Evolutionary conservation across 2,797 vertebrate species (phyloP).

Genomic region (Lacerta agilis): DNA sequence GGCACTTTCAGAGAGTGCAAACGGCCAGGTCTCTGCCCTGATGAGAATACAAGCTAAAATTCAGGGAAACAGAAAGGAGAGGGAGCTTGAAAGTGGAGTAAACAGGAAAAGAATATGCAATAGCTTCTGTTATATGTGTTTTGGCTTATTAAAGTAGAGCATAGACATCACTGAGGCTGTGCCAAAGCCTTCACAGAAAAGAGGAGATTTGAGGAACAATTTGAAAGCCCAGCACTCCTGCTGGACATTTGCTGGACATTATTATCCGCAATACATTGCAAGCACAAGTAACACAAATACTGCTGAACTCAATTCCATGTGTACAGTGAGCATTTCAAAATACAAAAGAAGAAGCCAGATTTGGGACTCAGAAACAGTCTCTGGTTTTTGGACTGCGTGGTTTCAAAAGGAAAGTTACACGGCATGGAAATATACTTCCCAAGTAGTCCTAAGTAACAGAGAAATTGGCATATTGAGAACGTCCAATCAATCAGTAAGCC

Average conservation of each 20-base stretch:
- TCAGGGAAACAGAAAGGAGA: neutral
- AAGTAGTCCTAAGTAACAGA: fast-evolving
- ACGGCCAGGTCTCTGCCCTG: neutral
- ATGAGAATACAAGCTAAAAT: neutral
- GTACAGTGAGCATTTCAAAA: neutral
- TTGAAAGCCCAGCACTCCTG: neutral
- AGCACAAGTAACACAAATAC: neutral
- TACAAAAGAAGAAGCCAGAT: neutral
- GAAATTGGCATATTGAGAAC: neutral
- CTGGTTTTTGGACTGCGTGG: neutral
- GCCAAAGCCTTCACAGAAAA: neutral
- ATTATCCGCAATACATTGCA: neutral
- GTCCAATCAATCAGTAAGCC: neutral
- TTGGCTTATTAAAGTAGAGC: neutral
- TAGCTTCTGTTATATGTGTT: neutral
- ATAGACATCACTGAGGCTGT: too few species aligned
- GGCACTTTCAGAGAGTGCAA: neutral
- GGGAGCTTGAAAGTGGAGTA: neutral
- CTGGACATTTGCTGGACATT: neutral
- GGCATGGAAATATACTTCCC: neutral
- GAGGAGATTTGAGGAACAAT: neutral
- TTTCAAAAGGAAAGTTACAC: neutral
- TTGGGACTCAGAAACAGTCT: neutral
- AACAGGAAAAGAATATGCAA: neutral
- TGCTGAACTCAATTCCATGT: neutral